Percentiles rank a stretch among this genome's conserved stretches.
Conservation (phyloP, 2,888 invertebrate genomes). For the Epiblema foenella region DNA sequence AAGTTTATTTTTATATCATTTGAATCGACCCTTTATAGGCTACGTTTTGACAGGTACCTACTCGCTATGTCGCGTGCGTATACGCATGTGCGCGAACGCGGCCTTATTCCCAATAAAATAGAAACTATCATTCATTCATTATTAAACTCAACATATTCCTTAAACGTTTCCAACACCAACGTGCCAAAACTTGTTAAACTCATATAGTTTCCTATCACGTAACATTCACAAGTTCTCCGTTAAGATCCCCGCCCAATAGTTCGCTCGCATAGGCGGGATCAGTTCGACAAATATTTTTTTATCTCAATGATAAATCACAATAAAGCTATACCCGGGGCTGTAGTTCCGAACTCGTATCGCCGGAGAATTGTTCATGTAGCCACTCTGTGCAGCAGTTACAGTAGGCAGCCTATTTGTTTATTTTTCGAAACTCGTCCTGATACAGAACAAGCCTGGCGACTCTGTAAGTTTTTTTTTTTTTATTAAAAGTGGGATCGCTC, state of each 20-base stretch:
- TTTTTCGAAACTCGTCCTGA: too few relatives aligned
- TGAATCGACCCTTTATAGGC: too few relatives aligned
- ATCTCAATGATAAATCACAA: constrained; percentile 44
- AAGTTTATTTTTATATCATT: too few relatives aligned
- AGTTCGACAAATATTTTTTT: constrained; percentile 44
- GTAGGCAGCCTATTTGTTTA: neutral
- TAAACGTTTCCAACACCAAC: neutral
- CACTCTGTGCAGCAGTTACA: constrained; percentile 21
- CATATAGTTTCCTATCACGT: neutral
- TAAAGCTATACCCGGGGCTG: constrained; percentile 36
- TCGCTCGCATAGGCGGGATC: constrained; percentile 20
- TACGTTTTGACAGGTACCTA: too few relatives aligned
- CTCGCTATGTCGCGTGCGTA: too few relatives aligned
- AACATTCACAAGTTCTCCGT: constrained; percentile 18
- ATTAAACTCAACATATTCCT: neutral
- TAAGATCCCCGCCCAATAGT: constrained; percentile 9
- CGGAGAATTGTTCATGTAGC: constrained; percentile 25
- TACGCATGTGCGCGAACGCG: too few relatives aligned
- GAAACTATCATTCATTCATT: too few relatives aligned
- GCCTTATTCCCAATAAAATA: too few relatives aligned
- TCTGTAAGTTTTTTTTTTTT: too few relatives aligned
- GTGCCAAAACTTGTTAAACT: neutral
- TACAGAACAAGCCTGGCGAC: too few relatives aligned
- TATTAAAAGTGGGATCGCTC: too few relatives aligned
- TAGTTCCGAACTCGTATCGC: constrained; percentile 30